Base-by-base conservation (phyloP, 1,140 invertebrate genomes). In the Drosophila azteca region DNA sequence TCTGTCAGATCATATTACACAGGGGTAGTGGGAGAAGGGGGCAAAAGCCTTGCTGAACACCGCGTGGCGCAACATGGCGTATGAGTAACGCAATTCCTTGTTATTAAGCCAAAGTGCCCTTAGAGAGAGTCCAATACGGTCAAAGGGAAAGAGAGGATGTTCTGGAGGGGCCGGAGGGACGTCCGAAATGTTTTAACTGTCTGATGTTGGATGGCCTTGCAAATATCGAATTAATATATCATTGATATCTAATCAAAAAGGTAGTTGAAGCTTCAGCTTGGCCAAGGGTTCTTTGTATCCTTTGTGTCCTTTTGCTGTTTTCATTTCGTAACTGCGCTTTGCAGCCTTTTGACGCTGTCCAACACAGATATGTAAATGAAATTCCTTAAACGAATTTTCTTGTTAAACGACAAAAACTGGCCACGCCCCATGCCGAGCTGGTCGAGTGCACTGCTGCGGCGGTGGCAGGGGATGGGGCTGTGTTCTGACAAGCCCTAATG, bases 61-160 rank as follows among this genome's bases (percentile, higher is more conserved):
- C 73, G 77, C 77, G 65, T 81, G 82, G 82, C 82, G 82, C 87
- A 87, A 74, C 82, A 64, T 67, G 82, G 82, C 81, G 81, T 84
- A 87, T 84, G 82, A 66, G 82, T 68, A 87, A 84, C 61, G 81
- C 68, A 87, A 87, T 46, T 82, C 78, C 69, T 70, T 84, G 80
- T 69, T 84, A 85, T 66, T 84, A 81, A 73, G 49, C 43, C 43
- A 48, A 11, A 22, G n/a, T 46, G 26, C 41, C 57, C 43, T 43
- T 43, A 58, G 49, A 53, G 46, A 35, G 17, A 6, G 20, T 6
- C 5, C 57, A 5, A 39, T 39, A 13, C n/a, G 54, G 6, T n/a
- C n/a, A 8, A 15, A 17, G 9, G 31, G 24, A 2, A 15, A n/a
- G n/a, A n/a, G n/a, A n/a, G n/a, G n/a, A n/a, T n/a, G n/a, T n/a